Evolutionary conservation across 2,888 invertebrate species (phyloP).

Genomic region (Helicoverpa assulta): DNA sequence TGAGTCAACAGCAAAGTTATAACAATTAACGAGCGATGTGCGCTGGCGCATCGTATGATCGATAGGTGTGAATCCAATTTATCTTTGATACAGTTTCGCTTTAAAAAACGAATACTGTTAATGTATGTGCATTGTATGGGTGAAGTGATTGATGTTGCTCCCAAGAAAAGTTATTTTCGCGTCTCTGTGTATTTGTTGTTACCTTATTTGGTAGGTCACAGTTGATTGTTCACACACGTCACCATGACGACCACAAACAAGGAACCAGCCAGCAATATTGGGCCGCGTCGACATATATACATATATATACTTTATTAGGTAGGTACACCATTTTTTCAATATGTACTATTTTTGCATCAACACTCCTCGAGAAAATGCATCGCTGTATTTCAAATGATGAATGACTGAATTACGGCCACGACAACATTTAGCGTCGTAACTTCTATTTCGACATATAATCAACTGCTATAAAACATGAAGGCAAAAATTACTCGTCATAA

Average conservation of each 20-base stretch:
- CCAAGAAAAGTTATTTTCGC: neutral
- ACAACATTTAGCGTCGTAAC: no score
- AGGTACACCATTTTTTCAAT: no score
- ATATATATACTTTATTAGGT: no score
- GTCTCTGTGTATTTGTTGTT: no score
- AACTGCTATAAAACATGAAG: neutral
- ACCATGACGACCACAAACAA: no score
- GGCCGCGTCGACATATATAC: no score
- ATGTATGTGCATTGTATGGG: neutral
- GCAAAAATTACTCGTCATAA: conserved; percentile 1
- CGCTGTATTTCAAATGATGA: no score
- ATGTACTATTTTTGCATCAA: no score
- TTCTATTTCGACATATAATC: neutral
- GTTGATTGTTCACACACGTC: no score
- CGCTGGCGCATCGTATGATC: conserved; percentile 15
- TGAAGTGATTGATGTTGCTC: neutral
- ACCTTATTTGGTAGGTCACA: no score
- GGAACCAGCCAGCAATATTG: no score
- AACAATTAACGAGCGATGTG: conserved; percentile 33
- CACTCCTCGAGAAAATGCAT: no score
- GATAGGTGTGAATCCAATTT: conserved; percentile 21
- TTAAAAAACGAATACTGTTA: neutral
- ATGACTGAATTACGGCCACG: neutral
- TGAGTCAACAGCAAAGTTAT: conserved; percentile 20
- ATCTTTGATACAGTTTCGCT: conserved; percentile 12